Percentiles rank a stretch among this genome's conserved stretches.
phyloP scores from a whole-genome alignment of 2,888 invertebrate genomes.

The Apamea epomidion region DNA sequence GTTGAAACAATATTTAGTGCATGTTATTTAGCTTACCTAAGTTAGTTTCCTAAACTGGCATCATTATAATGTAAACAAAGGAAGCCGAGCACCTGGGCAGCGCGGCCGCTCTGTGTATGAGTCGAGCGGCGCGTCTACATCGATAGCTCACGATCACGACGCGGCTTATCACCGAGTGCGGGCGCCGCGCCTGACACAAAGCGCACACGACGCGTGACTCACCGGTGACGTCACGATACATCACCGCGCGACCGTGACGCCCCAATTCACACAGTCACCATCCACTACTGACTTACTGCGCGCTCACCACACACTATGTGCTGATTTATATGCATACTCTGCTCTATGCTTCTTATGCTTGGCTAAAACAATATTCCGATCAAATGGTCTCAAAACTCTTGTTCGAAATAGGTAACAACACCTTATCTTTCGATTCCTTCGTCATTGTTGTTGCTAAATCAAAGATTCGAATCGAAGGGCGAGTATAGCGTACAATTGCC shows the following conservation, averaged over 20 bases:
- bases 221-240: constrained; percentile 49
- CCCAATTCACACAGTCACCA: constrained; percentile 31
- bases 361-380: background rate
- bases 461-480: background rate
- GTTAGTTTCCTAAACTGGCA: constrained; percentile 17
- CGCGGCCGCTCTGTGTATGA: constrained; percentile 6
- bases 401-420: background rate
- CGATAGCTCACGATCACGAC: constrained; percentile 10
- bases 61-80: constrained; percentile 37
- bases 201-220: constrained; percentile 53
- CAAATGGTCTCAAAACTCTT: background rate
- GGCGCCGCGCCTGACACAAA: constrained; percentile 15
- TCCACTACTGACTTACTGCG: constrained; percentile 8
- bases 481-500: background rate
- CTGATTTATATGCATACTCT: background rate
- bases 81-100: constrained; percentile 19
- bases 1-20: too few species aligned
- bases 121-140: background rate
- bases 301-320: background rate
- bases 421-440: background rate
- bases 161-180: constrained; percentile 2
- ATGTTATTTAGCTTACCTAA: background rate
- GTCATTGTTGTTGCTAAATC: background rate
- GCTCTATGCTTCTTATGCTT: background rate
- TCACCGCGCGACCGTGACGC: constrained; percentile 35